phyloP scores from a whole-genome alignment of 2,113 vertebrate species.

The Parus major region DNA sequence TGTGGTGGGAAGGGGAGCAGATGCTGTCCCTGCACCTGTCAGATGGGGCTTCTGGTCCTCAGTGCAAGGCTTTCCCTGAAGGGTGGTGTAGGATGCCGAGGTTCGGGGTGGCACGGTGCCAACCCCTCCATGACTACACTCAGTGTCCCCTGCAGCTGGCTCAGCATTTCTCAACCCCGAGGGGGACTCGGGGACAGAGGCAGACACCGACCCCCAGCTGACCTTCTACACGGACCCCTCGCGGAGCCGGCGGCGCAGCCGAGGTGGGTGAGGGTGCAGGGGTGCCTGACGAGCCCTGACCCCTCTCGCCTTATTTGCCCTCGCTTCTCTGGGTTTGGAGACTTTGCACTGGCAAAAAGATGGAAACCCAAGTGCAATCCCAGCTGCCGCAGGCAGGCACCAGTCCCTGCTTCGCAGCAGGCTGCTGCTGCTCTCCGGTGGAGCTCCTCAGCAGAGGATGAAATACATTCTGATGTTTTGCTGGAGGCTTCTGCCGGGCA shows the following conservation, averaged over 20 bases:
- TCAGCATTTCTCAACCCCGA: conserved; percentile 97
- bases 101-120: not conserved
- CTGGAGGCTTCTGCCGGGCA: not conserved
- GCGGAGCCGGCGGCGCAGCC: conserved; percentile 90
- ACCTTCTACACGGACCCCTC: conserved; percentile 98
- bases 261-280: conserved; percentile 81
- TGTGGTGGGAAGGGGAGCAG: not conserved
- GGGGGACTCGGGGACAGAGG: conserved; percentile 94
- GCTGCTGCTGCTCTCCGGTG: not conserved
- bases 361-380: not conserved
- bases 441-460: conserved; percentile 3
- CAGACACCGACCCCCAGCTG: conserved; percentile 96
- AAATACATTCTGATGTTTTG: not conserved
- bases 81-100: not conserved
- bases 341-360: not conserved
- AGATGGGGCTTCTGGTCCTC: not conserved
- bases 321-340: not conserved
- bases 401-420: rapidly evolving
- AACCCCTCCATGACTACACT: not conserved
- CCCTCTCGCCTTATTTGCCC: not conserved
- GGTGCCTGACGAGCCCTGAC: conserved; percentile 50
- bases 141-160: conserved; percentile 78
- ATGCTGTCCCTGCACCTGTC: not conserved
- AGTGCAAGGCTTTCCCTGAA: not conserved
- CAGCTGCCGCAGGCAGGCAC: rapidly evolving